These are phyloP conservation scores for Hassar affinis DNA, from an alignment of 2,113 vertebrate species.

Conservation along the genomic window DNA sequence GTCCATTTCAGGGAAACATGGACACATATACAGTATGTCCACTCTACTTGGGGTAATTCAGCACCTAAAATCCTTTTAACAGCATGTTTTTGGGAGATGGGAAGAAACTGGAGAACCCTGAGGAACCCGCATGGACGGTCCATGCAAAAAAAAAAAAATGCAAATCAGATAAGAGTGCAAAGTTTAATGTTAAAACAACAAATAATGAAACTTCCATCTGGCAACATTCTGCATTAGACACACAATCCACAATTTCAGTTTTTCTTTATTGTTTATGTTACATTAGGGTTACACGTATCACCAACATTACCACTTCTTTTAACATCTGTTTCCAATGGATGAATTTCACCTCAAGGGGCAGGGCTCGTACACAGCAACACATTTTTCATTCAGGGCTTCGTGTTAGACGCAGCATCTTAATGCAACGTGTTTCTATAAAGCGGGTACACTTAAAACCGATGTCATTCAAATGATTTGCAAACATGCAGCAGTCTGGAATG, in stretches of 20 bases:
- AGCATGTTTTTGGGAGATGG: neutral
- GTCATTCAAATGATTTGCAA: constrained; percentile 16
- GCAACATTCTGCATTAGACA: constrained; percentile 4
- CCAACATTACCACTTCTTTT: constrained; percentile 13
- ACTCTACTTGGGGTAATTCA: neutral
- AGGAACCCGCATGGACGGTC: neutral
- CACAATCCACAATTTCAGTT: neutral
- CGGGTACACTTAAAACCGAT: neutral
- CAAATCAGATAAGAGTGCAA: neutral
- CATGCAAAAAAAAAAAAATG: neutral
- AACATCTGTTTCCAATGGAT: neutral
- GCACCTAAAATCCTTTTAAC: neutral
- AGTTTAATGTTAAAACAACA: neutral
- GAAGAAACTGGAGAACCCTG: neutral
- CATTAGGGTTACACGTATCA: constrained; percentile 38
- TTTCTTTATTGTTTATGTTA: constrained; percentile 41
- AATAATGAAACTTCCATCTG: neutral
- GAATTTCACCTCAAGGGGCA: neutral
- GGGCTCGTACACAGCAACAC: neutral
- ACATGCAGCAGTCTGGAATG: constrained; percentile 44
- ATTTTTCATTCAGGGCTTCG: neutral
- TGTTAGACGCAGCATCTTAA: neutral
- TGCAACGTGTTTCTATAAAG: constrained; percentile 13
- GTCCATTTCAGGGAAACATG: neutral
- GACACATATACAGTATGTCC: neutral